phyloP scores from a whole-genome alignment of 2,113 vertebrate genomes.

The Glareola pratincola region DNA sequence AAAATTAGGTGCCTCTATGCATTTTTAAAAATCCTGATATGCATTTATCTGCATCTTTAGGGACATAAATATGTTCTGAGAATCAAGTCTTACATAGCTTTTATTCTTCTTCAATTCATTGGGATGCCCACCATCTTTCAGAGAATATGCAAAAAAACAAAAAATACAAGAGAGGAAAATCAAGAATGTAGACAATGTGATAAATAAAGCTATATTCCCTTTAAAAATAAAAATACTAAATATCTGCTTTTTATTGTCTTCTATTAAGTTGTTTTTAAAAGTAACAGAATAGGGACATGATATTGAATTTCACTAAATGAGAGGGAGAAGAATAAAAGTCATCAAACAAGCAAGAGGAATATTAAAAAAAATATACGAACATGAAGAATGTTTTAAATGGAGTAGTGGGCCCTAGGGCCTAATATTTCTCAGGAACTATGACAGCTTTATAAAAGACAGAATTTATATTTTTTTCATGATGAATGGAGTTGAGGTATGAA shows the following conservation, averaged over 20 bases:
- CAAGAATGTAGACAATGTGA: neutral
- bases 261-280: neutral
- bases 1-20: neutral
- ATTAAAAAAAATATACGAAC: neutral
- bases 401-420: neutral
- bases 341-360: neutral
- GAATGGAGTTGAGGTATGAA: neutral
- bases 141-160: neutral
- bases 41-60: neutral
- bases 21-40: neutral
- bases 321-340: neutral
- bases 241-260: neutral
- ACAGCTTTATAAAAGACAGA: conserved; percentile 20
- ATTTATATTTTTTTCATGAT: neutral
- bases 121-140: neutral
- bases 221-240: neutral
- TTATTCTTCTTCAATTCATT: neutral
- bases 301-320: neutral
- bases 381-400: neutral
- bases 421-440: conserved; percentile 22
- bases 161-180: neutral
- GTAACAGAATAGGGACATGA: neutral
- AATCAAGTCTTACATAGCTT: neutral
- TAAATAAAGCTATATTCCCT: neutral
- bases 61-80: neutral